Evolutionary conservation across 2,888 invertebrate species (phyloP), one percentile per base, ranked within the genome.

Genomic region (Cheilosia vulpina): DNA sequence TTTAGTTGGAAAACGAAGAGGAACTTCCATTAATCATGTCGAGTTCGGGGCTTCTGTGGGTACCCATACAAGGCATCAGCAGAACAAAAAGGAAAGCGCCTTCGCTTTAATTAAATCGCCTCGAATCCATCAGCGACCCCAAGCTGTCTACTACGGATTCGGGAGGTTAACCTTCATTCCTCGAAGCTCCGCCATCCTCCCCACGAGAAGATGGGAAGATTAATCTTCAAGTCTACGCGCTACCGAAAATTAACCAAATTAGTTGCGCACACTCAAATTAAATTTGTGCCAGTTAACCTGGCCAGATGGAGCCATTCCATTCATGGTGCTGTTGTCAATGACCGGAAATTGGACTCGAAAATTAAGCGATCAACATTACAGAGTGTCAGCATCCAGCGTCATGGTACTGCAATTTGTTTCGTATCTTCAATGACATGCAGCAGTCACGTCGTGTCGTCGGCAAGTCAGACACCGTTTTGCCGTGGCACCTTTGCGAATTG

Each of bases 181-280:
- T n/a, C 19, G 66, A 57, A 21, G 68, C 47, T 60, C 60, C 47
- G 27, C 31, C 31, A 38, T 47, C 63, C 47, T 57, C 58, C 57
- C 79, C 68, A 41, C 68, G 38, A 9, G 52, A 17, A 19, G 34
- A 4, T 34, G 21, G 15, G 38, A 45, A 72, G 60, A 85, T 80
- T 85, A 80, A 85, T 80, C 43, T 80, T 72, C 50, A 24, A 71
- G 62, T 57, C 76, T 81, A 81, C 76, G 60, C 89, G 91, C 91
- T 91, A 90, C 91, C 87, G 91, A 91, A 91, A 90, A 91, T 91
- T 91, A 91, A 89, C 88, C 34, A 65, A 84, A 84, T 87, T 79
- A 84, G 79, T 77, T 84, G 77, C 85, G 85, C 81, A 57, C 58
- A 68, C 52, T 79, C 79, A 75, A 79, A 84, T 79, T 57, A 69